phyloP scores from a whole-genome alignment of 2,113 vertebrate species.

The Atherinomorus stipes region DNA sequence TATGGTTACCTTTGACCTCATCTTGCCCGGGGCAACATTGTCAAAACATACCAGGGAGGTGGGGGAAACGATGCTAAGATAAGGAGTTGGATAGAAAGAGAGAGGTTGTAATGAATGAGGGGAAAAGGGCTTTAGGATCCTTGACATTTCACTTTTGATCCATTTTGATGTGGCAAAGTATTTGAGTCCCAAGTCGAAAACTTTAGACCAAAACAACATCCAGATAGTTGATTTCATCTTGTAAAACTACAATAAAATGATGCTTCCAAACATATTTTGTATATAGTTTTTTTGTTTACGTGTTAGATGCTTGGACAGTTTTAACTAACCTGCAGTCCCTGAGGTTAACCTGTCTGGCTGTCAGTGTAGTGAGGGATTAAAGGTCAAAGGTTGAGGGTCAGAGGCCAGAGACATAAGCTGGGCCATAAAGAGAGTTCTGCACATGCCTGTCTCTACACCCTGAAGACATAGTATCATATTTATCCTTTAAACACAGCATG shows the following conservation, averaged over 20 bases:
- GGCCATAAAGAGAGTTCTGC: slow-evolving; percentile 50
- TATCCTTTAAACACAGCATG: slow-evolving; percentile 41
- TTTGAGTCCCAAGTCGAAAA: no score
- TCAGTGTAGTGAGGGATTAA: slow-evolving; percentile 25
- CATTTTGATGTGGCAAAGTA: not conserved
- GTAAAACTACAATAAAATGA: no score
- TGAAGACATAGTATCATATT: slow-evolving; percentile 42
- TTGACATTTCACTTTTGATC: not conserved
- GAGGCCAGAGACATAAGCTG: slow-evolving; percentile 57
- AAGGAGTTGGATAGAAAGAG: slow-evolving; percentile 10
- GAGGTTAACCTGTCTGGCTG: slow-evolving; percentile 39
- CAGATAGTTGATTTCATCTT: no score
- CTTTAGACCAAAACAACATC: no score
- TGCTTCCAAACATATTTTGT: no score
- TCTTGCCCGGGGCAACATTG: slow-evolving; percentile 29
- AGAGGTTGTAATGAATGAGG: not conserved
- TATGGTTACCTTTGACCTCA: slow-evolving; percentile 48
- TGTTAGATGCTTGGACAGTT: not conserved
- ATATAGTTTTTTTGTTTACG: slow-evolving; percentile 12
- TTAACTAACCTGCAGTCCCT: slow-evolving; percentile 20
- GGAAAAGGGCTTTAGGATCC: not conserved
- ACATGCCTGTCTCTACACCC: slow-evolving; percentile 45
- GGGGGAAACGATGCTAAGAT: slow-evolving; percentile 11
- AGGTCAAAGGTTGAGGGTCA: slow-evolving; percentile 51
- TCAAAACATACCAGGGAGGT: slow-evolving; percentile 24